Evolutionary conservation across 2,888 invertebrate species (phyloP), one percentile per base, ranked within the genome.

Genomic region (Heliconius cydno): DNA sequence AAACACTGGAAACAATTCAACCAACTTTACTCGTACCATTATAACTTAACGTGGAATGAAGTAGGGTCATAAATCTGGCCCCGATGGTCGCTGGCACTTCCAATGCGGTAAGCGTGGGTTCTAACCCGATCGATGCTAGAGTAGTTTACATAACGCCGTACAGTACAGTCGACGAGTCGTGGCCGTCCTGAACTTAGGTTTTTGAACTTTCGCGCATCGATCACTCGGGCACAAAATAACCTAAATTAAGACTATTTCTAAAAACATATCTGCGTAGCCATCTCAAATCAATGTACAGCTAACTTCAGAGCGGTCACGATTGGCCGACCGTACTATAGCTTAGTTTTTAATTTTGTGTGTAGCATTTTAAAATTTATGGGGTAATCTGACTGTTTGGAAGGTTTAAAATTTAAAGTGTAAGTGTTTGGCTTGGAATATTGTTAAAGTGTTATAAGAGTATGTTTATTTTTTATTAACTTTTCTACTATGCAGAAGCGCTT

Each of bases 281-380:
- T 60, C 10, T 60, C n/a, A 1, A n/a, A n/a, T 60, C n/a, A 60
- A n/a, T 60, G n/a, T 10, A n/a, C 60, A 60, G 60, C 60, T 60
- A 60, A 12, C 10, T 3, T n/a, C 9, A 60, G 60, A 19, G 22
- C 52, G 46, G 60, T 3, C 60, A 60, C 60, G n/a, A n/a, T 2
- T 60, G 1, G 4, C 60, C 60, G 4, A 60, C n/a, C 12, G 12
- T 60, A 60, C 70, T 68, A n/a, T 10, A 73, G 60, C 34, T 38
- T 74, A 73, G 60, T 78, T 79, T 82, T 75, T 34, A 80, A 80
- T 79, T 77, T 60, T 73, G 72, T 73, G 7, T 73, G 65, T 28
- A 28, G 38, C 25, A 30, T 28, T 72, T 28, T 57, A 13, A 67
- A 68, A 68, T 41, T 68, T 68, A 41, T 65, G 25, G 25, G 28